Percentiles rank a stretch among this genome's conserved stretches.
Evolutionary conservation across 2,888 invertebrate species (phyloP).

Genomic region (Pheosia gnoma): DNA sequence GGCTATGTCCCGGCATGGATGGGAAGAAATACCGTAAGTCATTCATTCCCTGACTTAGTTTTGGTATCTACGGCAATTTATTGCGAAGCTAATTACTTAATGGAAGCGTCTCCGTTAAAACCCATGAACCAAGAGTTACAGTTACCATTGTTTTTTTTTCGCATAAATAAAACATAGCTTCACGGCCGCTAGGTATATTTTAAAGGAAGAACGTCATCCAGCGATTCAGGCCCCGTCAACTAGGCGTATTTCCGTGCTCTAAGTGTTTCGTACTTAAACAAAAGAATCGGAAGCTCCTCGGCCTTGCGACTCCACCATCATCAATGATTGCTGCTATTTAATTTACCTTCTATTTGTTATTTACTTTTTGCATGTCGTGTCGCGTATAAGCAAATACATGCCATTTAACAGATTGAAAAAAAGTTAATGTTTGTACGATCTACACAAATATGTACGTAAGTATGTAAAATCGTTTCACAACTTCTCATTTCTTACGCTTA

Average conservation of each 20-base stretch:
- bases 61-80: conserved; percentile 21
- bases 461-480: not conserved
- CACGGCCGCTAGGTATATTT: conserved; percentile 57
- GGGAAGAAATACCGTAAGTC: conserved; percentile 44
- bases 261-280: conserved; percentile 68
- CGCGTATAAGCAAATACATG: conserved; percentile 32
- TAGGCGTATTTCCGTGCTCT: conserved; percentile 76
- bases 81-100: conserved; percentile 12
- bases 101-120: conserved; percentile 21
- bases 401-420: not conserved
- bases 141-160: conserved; percentile 64
- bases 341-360: conserved; percentile 40
- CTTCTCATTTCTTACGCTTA: conserved; percentile 17
- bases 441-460: conserved; percentile 1
- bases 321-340: conserved; percentile 51
- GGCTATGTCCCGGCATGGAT: conserved; percentile 51
- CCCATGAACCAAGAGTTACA: conserved; percentile 45
- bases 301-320: conserved; percentile 62
- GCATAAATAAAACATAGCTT: conserved; percentile 52
- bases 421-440: not conserved
- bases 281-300: conserved; percentile 71
- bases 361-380: conserved; percentile 39
- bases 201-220: conserved; percentile 69
- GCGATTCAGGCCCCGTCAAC: conserved; percentile 76
- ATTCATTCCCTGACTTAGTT: conserved; percentile 41